Evolutionary conservation across 2,113 vertebrate species (phyloP).

Genomic region (Caloenas nicobarica): DNA sequence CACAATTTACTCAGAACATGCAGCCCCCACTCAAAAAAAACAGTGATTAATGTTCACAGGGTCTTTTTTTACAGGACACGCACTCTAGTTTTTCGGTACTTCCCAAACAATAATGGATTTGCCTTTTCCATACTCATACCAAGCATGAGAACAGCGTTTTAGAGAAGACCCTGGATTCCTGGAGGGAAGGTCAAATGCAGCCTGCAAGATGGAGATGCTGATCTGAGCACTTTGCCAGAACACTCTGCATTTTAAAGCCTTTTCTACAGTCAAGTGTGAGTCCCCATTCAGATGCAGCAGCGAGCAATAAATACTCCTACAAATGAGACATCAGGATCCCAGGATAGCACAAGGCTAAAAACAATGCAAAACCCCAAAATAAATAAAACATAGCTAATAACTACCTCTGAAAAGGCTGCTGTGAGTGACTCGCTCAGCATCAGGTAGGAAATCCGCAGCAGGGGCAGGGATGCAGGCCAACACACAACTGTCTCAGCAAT

Average conservation of each 20-base stretch:
- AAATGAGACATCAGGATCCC: constrained; percentile 26
- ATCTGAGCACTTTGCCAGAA: background rate
- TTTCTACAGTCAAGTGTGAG: background rate
- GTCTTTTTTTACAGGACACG: background rate
- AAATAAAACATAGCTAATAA: constrained; percentile 57
- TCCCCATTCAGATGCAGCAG: background rate
- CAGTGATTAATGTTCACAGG: background rate
- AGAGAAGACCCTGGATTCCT: background rate
- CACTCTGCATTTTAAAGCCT: background rate
- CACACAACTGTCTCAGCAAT: background rate
- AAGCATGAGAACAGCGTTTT: background rate
- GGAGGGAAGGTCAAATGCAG: background rate
- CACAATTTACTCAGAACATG: background rate
- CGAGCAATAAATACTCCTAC: constrained; percentile 29
- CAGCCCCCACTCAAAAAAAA: background rate
- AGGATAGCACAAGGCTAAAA: constrained; percentile 14
- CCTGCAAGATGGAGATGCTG: background rate
- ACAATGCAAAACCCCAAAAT: constrained; percentile 38
- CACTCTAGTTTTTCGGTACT: background rate
- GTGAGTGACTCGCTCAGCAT: constrained; percentile 19
- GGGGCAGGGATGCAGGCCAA: constrained; percentile 16
- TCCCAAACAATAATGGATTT: background rate
- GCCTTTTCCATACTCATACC: background rate
- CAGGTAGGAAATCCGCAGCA: constrained; percentile 20
- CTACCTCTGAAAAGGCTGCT: constrained; percentile 54